phyloP scores from a whole-genome alignment of 2,888 invertebrate species.

The Cyclophora albipunctata region DNA sequence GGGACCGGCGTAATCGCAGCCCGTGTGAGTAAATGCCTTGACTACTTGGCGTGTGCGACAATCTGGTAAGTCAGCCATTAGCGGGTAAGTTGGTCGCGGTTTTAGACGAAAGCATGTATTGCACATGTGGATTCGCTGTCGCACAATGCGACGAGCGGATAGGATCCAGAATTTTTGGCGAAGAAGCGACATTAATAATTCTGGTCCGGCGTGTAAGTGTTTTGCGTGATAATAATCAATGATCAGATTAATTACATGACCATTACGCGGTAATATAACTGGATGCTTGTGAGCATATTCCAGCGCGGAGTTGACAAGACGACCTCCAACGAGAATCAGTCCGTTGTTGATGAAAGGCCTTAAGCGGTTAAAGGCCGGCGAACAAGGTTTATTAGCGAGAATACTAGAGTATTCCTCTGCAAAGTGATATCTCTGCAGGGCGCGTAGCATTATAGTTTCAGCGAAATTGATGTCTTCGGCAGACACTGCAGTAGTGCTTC shows the following conservation, averaged over 20 bases:
- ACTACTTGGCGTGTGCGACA: slow-evolving; percentile 2
- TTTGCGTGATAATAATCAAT: slow-evolving; percentile 8
- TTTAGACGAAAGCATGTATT: slow-evolving; percentile 2
- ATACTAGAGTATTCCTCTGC: background rate
- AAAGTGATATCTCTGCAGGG: background rate
- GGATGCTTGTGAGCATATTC: background rate
- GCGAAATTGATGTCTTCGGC: background rate
- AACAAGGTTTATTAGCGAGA: too few species aligned
- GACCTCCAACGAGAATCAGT: slow-evolving; percentile 1
- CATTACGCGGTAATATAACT: background rate
- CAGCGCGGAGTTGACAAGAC: background rate
- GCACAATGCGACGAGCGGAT: background rate
- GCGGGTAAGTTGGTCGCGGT: background rate
- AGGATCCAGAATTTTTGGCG: background rate
- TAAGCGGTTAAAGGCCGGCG: too few species aligned
- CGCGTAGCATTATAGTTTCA: background rate
- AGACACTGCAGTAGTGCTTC: background rate
- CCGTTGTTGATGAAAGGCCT: background rate
- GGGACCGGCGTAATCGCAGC: slow-evolving; percentile 2
- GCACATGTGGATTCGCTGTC: background rate
- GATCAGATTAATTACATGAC: slow-evolving; percentile 4
- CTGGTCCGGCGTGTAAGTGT: slow-evolving; percentile 11
- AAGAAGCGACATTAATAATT: background rate
- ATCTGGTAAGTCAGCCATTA: slow-evolving; percentile 8
- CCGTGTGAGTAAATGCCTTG: slow-evolving; percentile 10